A percentile compares a stretch with the other conserved stretches of the same genome.
These are phyloP conservation scores for Stichopus horrens DNA, from an alignment of 53 echinoderm and acorn worm species.

Conservation along the genomic window DNA sequence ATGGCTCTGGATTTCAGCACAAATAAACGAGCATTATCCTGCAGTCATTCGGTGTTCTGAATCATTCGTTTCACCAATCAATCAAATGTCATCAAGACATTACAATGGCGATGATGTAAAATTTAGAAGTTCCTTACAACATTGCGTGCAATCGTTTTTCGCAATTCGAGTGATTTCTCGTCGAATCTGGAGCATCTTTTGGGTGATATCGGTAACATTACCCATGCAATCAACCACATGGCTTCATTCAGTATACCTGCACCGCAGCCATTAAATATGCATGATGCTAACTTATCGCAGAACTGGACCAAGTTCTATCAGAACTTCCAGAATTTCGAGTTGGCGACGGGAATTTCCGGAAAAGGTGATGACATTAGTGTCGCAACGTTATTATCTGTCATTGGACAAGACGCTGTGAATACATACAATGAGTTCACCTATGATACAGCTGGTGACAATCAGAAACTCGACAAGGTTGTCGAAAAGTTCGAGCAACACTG, in stretches of 20 bases:
- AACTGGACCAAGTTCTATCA: slow-evolving; percentile 51
- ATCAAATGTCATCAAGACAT: no score
- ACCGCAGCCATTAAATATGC: slow-evolving; percentile 38
- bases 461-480: slow-evolving; percentile 51
- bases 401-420: slow-evolving; percentile 54
- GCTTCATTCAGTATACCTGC: slow-evolving; percentile 50
- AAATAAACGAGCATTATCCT: no score
- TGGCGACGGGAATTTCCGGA: slow-evolving; percentile 46
- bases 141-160: background rate
- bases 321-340: slow-evolving; percentile 47
- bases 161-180: background rate
- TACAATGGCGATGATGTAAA: no score
- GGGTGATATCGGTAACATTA: background rate
- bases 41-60: no score
- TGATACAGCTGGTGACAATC: slow-evolving; percentile 28
- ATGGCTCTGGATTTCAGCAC: no score
- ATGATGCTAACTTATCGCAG: slow-evolving; percentile 32
- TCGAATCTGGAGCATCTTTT: background rate
- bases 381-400: slow-evolving; percentile 59
- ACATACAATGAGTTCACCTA: slow-evolving; percentile 66
- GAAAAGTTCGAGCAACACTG: slow-evolving; percentile 58
- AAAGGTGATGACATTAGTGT: slow-evolving; percentile 47
- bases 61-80: no score
- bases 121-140: no score
- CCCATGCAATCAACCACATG: background rate